A percentile compares a stretch with the other conserved stretches of the same genome.
Evolutionary conservation across 2,113 vertebrate genomes (phyloP).

Genomic region (Strix aluco): DNA sequence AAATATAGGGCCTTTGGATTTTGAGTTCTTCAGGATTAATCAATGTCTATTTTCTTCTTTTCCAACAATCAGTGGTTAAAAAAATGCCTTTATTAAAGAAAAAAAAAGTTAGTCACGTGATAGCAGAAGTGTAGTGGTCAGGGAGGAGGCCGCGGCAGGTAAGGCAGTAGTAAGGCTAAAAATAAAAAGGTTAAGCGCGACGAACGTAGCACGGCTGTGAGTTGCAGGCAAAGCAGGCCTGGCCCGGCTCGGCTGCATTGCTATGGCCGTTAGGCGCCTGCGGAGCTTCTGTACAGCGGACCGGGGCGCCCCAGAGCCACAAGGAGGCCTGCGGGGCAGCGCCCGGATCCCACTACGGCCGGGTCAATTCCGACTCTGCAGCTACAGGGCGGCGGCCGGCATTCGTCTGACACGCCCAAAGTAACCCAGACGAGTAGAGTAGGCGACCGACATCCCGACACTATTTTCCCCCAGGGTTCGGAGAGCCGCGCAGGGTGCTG

Average conservation of each 20-base stretch:
- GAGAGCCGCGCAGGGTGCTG: rapidly evolving
- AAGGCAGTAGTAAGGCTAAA: neutral
- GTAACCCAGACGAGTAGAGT: too few relatives aligned
- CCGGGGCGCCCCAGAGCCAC: too few relatives aligned
- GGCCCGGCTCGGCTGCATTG: rapidly evolving
- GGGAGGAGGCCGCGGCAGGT: neutral
- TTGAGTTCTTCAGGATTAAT: neutral
- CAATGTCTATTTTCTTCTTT: neutral
- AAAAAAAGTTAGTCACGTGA: neutral
- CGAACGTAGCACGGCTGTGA: rapidly evolving
- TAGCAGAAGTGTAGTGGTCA: rapidly evolving
- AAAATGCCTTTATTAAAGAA: rapidly evolving
- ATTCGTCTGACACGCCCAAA: too few relatives aligned
- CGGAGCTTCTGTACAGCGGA: rapidly evolving
- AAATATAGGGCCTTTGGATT: neutral
- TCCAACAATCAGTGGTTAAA: neutral
- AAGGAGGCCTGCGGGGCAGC: neutral
- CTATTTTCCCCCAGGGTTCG: rapidly evolving
- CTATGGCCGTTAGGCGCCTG: too few relatives aligned
- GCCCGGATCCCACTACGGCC: rapidly evolving
- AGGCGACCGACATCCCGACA: rapidly evolving
- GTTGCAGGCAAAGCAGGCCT: rapidly evolving
- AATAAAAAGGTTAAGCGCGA: neutral
- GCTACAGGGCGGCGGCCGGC: too few relatives aligned
- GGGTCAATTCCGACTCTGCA: rapidly evolving